Evolutionary conservation across 2,888 invertebrate genomes (phyloP).

Genomic region (Drosophila gaucha): DNA sequence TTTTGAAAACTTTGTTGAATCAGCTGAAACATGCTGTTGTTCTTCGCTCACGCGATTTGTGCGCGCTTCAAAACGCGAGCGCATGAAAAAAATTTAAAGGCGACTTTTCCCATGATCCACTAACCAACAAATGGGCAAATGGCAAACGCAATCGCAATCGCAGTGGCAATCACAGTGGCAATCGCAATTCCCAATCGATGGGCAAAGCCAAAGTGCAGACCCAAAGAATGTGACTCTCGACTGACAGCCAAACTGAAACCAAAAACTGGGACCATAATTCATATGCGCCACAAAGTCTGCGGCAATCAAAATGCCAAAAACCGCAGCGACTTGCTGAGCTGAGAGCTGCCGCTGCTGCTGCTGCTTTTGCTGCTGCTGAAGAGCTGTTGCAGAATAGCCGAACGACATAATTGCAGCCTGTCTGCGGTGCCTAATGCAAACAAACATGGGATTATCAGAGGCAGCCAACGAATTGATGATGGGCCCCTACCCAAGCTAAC

Average conservation of each 20-base stretch:
- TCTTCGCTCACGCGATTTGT: slow-evolving; percentile 4
- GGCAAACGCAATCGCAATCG: slow-evolving; percentile 31
- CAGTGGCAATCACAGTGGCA: slow-evolving; percentile 24
- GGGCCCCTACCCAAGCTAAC: slow-evolving; percentile 29
- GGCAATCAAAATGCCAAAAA: slow-evolving; percentile 77
- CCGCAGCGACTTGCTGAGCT: slow-evolving; percentile 36
- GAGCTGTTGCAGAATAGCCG: slow-evolving; percentile 40
- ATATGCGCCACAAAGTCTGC: slow-evolving; percentile 83
- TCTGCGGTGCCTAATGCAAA: slow-evolving; percentile 78
- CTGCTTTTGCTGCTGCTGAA: slow-evolving; percentile 35
- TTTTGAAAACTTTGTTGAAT: background rate
- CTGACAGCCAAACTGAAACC: slow-evolving; percentile 38
- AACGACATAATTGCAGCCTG: slow-evolving; percentile 79
- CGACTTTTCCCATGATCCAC: slow-evolving; percentile 73
- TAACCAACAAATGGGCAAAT: slow-evolving; percentile 67
- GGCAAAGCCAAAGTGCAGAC: slow-evolving; percentile 71
- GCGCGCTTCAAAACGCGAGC: slow-evolving; percentile 51
- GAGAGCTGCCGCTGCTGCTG: slow-evolving; percentile 3
- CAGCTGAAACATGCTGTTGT: background rate
- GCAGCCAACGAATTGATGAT: slow-evolving; percentile 54
- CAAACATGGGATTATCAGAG: slow-evolving; percentile 79
- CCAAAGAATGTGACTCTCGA: slow-evolving; percentile 72
- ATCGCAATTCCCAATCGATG: slow-evolving; percentile 36
- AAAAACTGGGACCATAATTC: slow-evolving; percentile 72
- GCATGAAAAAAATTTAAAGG: slow-evolving; percentile 11